Evolutionary conservation across 92 coral and sea anemone genomes (phyloP), one percentile per base, ranked within the genome.

Genomic region (Micromussa lordhowensis): DNA sequence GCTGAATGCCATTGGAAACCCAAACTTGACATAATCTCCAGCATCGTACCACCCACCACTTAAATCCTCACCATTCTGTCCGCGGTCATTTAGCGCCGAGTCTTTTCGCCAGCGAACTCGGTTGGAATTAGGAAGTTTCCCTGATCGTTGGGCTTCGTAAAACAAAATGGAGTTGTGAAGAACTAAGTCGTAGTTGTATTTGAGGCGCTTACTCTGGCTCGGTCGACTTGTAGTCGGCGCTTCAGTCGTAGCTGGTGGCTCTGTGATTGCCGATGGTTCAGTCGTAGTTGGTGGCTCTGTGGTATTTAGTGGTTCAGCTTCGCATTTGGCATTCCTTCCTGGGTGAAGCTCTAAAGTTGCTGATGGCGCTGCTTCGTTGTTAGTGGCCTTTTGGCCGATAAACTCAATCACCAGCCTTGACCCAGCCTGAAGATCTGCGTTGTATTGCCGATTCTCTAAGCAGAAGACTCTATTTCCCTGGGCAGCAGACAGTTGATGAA

Each of bases 41-140:
- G 96, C 98, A 87, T 95, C 98, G 28, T 95, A 95, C 98, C 96
- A 94, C 4, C 98, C 98, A 61, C 98, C 98, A 24, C 95, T 95
- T 82, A 95, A 68, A 78, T 95, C 96, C 75, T 95, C 94, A 31
- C 96, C 94, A 26, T 88, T 86, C 31, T 91, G 35, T 28, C 86
- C 86, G 75, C 75, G 87, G 77, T 96, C 97, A 28, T 70, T 85
- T 51, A 94, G 91, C 34, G 96, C 99, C 24, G 99, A 96, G 91
- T 96, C 96, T 63, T 89, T 91, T 76, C 99, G 92, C 99, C 99
- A 96, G 24, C 95, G 87, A 72, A 96, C 89, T 68, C 99, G 95
- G 84, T 96, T 96, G 70, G 84, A 91, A 22, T 78, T n/a, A 29
- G 98, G 98, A 53, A 96, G 98, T 77, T 91, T 88, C 4, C 99